These are phyloP conservation scores for Hydropsyche tenuis DNA, from an alignment of 1,140 invertebrate genomes.

Conservation along the genomic window DNA sequence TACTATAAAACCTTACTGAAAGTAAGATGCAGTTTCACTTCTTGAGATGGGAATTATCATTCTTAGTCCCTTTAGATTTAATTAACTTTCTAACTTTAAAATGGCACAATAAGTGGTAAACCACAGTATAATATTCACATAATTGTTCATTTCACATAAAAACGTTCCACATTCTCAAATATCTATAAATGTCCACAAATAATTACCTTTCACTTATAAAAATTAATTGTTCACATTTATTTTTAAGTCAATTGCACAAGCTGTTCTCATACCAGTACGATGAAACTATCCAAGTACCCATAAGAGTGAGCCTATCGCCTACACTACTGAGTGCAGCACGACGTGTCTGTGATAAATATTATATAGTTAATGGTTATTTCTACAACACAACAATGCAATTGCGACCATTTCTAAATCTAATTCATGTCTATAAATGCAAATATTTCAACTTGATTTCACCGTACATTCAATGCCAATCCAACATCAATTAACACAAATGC, in stretches of 20 bases:
- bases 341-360: slow-evolving; percentile 38
- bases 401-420: slow-evolving; percentile 32
- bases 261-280: slow-evolving; percentile 34
- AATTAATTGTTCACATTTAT: slow-evolving; percentile 15
- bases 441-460: slow-evolving; percentile 29
- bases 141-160: slow-evolving; percentile 32
- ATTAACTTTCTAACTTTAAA: slow-evolving; percentile 47
- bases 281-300: slow-evolving; percentile 32
- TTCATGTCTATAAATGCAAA: slow-evolving; percentile 35
- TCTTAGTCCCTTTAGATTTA: slow-evolving; percentile 35
- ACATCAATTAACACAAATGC: neutral
- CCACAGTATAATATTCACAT: slow-evolving; percentile 43
- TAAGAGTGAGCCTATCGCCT: slow-evolving; percentile 35
- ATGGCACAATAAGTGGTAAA: slow-evolving; percentile 50
- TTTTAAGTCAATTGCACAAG: slow-evolving; percentile 30
- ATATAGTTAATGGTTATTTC: slow-evolving; percentile 30
- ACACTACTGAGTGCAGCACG: slow-evolving; percentile 31
- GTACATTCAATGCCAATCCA: slow-evolving; percentile 17
- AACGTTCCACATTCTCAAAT: slow-evolving; percentile 38
- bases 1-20: slow-evolving; percentile 17
- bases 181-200: slow-evolving; percentile 15
- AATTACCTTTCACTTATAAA: slow-evolving; percentile 27
- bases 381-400: slow-evolving; percentile 33
- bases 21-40: slow-evolving; percentile 35
- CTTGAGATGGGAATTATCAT: slow-evolving; percentile 29